Evolutionary conservation across 2,888 invertebrate genomes (phyloP).

Genomic region (Drosophila borealis): DNA sequence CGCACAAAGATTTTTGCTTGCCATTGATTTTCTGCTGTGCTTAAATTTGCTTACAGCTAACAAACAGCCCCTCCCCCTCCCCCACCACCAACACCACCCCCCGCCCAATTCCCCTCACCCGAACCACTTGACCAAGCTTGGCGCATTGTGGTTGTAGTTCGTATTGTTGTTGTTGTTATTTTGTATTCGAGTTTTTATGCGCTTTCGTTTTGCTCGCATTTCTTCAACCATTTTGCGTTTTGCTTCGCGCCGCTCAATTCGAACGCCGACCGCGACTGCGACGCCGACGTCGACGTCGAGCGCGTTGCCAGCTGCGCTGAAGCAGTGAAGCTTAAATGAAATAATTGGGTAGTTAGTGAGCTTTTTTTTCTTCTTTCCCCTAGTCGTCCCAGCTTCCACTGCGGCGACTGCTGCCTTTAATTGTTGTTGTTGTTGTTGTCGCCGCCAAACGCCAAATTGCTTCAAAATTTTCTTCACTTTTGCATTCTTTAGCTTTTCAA

Average conservation of each 20-base stretch:
- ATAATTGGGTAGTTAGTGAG: slow-evolving; percentile 83
- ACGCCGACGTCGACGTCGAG: slow-evolving; percentile 18
- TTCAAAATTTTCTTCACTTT: slow-evolving; percentile 37
- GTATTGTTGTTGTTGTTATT: slow-evolving; percentile 25
- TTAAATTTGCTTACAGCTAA: slow-evolving; percentile 77
- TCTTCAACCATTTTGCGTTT: slow-evolving; percentile 61
- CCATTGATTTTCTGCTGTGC: slow-evolving; percentile 73
- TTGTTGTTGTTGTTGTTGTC: slow-evolving; percentile 27
- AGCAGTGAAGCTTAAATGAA: slow-evolving; percentile 83
- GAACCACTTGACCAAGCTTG: slow-evolving; percentile 63
- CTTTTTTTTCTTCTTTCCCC: slow-evolving; percentile 23
- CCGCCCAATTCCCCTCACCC: not conserved
- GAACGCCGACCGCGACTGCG: slow-evolving; percentile 4
- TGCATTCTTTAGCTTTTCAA: slow-evolving; percentile 64
- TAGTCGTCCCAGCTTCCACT: slow-evolving; percentile 5
- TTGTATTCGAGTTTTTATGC: slow-evolving; percentile 34
- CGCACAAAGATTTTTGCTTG: slow-evolving; percentile 57
- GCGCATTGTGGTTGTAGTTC: slow-evolving; percentile 46
- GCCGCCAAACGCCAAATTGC: slow-evolving; percentile 17
- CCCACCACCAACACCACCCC: not conserved
- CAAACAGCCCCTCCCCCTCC: slow-evolving; percentile 25
- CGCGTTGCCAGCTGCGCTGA: slow-evolving; percentile 44
- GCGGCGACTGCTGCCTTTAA: slow-evolving; percentile 20
- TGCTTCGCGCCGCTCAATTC: slow-evolving; percentile 28
- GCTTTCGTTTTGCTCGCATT: slow-evolving; percentile 60